Base-by-base conservation (phyloP, 2,797 vertebrate genomes). In the Brachymystax lenok region DNA sequence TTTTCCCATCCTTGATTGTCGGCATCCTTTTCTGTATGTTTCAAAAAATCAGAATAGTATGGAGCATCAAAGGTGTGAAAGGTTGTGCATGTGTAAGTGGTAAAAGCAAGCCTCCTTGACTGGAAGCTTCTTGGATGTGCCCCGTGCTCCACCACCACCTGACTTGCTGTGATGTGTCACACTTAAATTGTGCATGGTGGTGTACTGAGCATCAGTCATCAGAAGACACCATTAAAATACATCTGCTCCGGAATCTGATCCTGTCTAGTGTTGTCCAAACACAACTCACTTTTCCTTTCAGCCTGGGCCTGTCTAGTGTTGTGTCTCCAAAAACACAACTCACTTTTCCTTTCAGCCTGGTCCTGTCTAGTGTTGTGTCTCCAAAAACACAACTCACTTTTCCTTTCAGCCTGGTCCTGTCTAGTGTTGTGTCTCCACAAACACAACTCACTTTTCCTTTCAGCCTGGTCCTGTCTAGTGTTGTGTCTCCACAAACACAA, bases 211-310 rank as follows among this genome's bases (percentile, higher is more conserved):
- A 74, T 81, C 72, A 79, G n/a, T 66, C 56, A 80, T 66, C 74
- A 74, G 51, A 81, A 77, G 67, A 74, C 78, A 74, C 81, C 75
- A 69, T 83, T 83, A 82, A 84, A 83, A 76, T 77, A 81, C 85
- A 88, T 85, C 85, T 87, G 85, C 78, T 87, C 80, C 59, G 21
- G 76, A 79, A 81, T 82, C 83, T 85, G 86, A 85, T 81, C 75
- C 73, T 59, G 51, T 71, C 72, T 78, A 19, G 63, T 46, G 79
- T 74, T 68, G 66, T 78, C 71, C 70, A 59, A 24, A 75, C 69
- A 61, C 84, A 80, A 83, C 75, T 84, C 79, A 86, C 77, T 77
- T 80, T 75, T 83, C 73, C 51, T 12, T 46, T 46, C 40, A 46
- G 40, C 40, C 40, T 40, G 40, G 46, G 1, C 33, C 33, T 35